These are phyloP conservation scores for Sparidentex hasta DNA, from an alignment of 2,797 vertebrate genomes.

Conservation along the genomic window DNA sequence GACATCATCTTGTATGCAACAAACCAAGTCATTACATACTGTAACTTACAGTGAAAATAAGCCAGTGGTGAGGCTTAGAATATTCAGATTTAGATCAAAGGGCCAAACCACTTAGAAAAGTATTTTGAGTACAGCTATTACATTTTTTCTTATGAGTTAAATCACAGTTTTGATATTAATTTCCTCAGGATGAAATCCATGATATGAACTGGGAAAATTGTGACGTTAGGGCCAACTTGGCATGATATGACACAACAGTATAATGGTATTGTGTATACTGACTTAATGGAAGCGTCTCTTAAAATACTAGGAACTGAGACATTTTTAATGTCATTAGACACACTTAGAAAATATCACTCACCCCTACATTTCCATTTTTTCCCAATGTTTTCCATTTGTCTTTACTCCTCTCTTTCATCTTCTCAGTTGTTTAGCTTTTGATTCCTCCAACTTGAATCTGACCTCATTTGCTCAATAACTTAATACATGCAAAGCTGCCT, in stretches of 20 bases:
- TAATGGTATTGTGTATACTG: neutral
- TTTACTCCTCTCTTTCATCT: neutral
- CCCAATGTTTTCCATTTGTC: neutral
- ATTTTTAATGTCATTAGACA: neutral
- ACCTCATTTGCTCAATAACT: conserved; percentile 1
- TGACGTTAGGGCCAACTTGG: no score
- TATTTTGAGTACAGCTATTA: no score
- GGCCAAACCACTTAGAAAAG: no score
- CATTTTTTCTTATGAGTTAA: no score
- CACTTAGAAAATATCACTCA: neutral
- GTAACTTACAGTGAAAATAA: no score
- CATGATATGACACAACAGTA: neutral
- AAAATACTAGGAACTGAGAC: neutral
- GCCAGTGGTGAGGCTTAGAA: no score
- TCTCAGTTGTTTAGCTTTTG: neutral
- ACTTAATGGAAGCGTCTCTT: neutral
- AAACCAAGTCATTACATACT: no score
- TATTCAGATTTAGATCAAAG: no score
- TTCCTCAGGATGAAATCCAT: no score
- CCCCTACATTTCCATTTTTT: neutral
- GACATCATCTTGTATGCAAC: no score
- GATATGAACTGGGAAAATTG: no score
- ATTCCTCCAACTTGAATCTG: conserved; percentile 3
- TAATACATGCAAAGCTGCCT: conserved; percentile 2
- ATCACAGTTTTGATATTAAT: no score